Percentiles rank a stretch among this genome's conserved stretches.
These are phyloP conservation scores for Tetraneura akinire DNA, from an alignment of 1,140 invertebrate genomes.

Conservation along the genomic window DNA sequence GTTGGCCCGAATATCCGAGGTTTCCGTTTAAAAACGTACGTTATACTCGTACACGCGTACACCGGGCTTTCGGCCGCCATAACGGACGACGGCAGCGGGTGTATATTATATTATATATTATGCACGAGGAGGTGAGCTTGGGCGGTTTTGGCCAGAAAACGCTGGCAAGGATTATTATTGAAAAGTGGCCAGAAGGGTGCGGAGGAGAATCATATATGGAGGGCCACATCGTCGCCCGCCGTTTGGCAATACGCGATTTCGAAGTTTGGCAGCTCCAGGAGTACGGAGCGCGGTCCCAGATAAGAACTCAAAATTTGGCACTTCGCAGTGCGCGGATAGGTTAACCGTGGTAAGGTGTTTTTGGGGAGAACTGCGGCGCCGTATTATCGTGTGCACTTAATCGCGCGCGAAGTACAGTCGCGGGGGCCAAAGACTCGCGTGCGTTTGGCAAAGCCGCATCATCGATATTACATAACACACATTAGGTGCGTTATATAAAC, in stretches of 20 bases:
- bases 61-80: not conserved
- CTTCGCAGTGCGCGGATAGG: not conserved
- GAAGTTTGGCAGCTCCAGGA: conserved; percentile 47
- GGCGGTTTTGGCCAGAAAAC: conserved; percentile 43
- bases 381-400: conserved; percentile 22
- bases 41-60: not conserved
- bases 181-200: conserved; percentile 45
- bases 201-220: not conserved
- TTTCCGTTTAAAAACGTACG: conserved; percentile 45
- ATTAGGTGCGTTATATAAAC: too few relatives aligned
- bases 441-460: conserved; percentile 13
- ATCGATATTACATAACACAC: too few relatives aligned
- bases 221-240: conserved; percentile 42
- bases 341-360: conserved; percentile 5
- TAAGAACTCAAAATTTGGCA: conserved; percentile 49
- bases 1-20: conserved; percentile 50
- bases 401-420: conserved; percentile 8
- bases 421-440: not conserved
- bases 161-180: conserved; percentile 51
- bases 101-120: too few relatives aligned
- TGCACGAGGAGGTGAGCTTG: not conserved
- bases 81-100: not conserved
- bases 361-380: not conserved
- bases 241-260: conserved; percentile 48
- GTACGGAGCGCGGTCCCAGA: conserved; percentile 11